Evolutionary conservation across 1,140 invertebrate genomes (phyloP), one percentile per base, ranked within the genome.

Genomic region (Hylaeus volcanicus): DNA sequence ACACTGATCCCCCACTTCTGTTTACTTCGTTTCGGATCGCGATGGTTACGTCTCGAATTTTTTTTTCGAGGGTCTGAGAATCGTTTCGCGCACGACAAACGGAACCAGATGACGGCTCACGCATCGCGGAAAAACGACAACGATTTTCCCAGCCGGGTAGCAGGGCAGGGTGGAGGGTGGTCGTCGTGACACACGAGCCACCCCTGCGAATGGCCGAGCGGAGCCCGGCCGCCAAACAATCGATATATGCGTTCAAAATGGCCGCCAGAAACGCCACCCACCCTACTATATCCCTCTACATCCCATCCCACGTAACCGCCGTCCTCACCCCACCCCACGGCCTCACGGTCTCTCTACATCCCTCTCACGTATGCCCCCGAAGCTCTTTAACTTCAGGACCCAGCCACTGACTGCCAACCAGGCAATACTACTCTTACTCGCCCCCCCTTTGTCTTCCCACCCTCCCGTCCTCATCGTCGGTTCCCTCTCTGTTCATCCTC

Each of bases 201-300:
- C 86, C 84, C 89, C 91, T 90, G 89, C 91, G 92, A 93, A 93
- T 93, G 92, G 92, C 89, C 91, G 92, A 92, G 90, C 85, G 73
- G 86, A 90, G 90, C 92, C 91, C 91, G 91, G 93, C 93, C 92
- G 92, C 93, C 92, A 93, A 93, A 93, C 93, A 93, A 93, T 93
- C 92, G 93, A 93, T 93, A 93, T 93, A 93, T 93, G 92, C 93
- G 92, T 93, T 93, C 93, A 93, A 93, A 93, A 93, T 93, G 93
- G 93, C 93, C 91, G 93, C 92, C 92, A 91, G 90, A 90, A 88
- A 92, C 92, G 89, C 92, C 91, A 93, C 90, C 91, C 91, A 91
- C 92, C 91, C 90, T 90, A 85, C 77, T 76, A 81, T 82, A 65
- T 86, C 77, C 81, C 85, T 83, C 83, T 75, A 80, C 73, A 69